Base-by-base conservation (phyloP, 2,797 vertebrate species). In the Borostomias antarcticus region DNA sequence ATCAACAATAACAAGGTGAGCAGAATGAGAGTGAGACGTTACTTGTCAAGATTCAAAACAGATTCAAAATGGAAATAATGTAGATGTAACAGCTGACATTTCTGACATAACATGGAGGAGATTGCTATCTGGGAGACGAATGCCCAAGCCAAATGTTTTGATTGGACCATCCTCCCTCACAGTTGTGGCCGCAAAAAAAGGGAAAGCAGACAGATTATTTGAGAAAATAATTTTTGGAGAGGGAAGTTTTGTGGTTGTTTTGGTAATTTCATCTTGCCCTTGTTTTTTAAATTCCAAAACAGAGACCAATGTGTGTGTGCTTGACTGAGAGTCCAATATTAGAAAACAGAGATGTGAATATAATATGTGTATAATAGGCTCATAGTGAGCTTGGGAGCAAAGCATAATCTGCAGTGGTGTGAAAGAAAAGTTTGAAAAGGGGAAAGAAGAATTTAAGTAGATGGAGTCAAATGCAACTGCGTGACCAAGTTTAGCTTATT, bases 11-110 rank as follows among this genome's bases (percentile, higher is more conserved):
- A 71, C 43, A 37, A 30, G 26, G 54, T 35, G 64, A 30, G 48
- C 51, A 64, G 67, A 57, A 37, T 2, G 56, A 23, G 58, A 77
- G 32, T 32, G 35, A 25, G 61, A 62, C 45, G 73, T 62, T 58
- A 73, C 64, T 73, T 81, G 70, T 76, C 66, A n/a, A 26, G 62
- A 62, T 56, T 21, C 60, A 75, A 74, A 66, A 62, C 37, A 33
- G 32, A 57, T 84, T 82, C 85, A 80, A 84, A 82, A 87, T 77
- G 77, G 72, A 76, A 77, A 65, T 57, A 63, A 82, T 61, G 58
- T 62, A 72, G 85, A 87, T 82, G n/a, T n/a, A 83, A 73, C 61
- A 19, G 72, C 71, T 82, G 78, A 82, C 79, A 82, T 85, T 78
- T 83, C 72, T 75, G 76, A 74, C n/a, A n/a, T 69, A 71, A 79